A percentile compares a stretch with the other conserved stretches of the same genome.
Conservation (phyloP, 2,113 vertebrate species). For the Phyllopteryx taeniolatus region DNA sequence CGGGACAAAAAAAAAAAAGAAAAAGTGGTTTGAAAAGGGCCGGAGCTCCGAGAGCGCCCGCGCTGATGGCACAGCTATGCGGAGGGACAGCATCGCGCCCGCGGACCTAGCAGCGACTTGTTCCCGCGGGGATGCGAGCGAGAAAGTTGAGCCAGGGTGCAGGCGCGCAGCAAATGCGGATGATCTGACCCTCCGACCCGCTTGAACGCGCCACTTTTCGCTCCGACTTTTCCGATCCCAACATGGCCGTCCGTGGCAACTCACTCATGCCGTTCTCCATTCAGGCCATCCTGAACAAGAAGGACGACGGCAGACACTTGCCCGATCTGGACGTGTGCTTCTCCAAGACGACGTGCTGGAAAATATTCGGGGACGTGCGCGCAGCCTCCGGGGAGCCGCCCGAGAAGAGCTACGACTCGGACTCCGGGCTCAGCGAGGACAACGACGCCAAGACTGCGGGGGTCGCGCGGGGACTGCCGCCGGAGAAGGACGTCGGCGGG, state of each 20-base stretch:
- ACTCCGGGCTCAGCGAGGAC: conserved; percentile 82
- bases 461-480: conserved; percentile 39
- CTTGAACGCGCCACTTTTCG: not conserved
- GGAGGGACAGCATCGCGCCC: conserved; percentile 58
- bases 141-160: conserved; percentile 26
- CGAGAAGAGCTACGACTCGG: conserved; percentile 77
- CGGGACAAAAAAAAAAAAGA: conserved; percentile 57
- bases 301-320: conserved; percentile 78
- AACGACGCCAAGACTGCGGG: conserved; percentile 70
- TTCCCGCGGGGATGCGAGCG: conserved; percentile 52
- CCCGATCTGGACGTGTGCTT: conserved; percentile 75
- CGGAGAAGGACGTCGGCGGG: conserved; percentile 62
- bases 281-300: conserved; percentile 91
- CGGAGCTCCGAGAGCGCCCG: conserved; percentile 53
- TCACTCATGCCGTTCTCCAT: conserved; percentile 90
- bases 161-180: conserved; percentile 49
- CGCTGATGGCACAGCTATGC: conserved; percentile 57
- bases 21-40: conserved; percentile 70
- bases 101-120: conserved; percentile 53
- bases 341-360: conserved; percentile 82
- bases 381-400: conserved; percentile 54
- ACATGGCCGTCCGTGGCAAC: conserved; percentile 83
- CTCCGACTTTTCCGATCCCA: conserved; percentile 10
- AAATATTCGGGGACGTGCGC: conserved; percentile 79
- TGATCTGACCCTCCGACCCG: conserved; percentile 46